These are phyloP conservation scores for Deroptyus accipitrinus DNA, from an alignment of 2,113 vertebrate species.

Conservation along the genomic window DNA sequence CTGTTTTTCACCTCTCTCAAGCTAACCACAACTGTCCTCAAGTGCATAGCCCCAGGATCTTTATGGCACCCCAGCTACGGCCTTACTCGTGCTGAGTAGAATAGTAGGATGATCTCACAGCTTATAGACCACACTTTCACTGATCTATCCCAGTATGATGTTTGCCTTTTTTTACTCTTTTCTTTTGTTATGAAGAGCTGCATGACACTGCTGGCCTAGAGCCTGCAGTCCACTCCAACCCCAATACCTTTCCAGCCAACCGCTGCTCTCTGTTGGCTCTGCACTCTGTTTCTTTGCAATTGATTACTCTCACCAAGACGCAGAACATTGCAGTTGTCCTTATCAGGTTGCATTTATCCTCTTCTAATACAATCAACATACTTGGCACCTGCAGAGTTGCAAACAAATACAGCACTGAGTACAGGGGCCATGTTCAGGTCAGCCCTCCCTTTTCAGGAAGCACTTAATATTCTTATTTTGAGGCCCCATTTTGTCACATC, in stretches of 20 bases:
- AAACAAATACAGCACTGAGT: not conserved
- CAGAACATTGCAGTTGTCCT: not conserved
- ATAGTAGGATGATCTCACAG: constrained; percentile 9
- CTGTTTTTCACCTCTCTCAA: not conserved
- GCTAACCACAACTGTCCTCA: not conserved
- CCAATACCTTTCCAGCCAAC: not conserved
- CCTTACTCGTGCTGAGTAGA: not conserved
- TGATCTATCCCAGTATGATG: not conserved
- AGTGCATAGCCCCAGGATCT: not conserved
- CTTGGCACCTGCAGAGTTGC: not conserved
- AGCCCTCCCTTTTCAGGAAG: not conserved
- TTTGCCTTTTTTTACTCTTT: not conserved
- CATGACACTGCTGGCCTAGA: not conserved
- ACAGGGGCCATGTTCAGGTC: not conserved
- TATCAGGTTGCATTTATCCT: not conserved
- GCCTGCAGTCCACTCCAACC: not conserved
- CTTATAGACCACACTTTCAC: not conserved
- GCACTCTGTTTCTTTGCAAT: not conserved
- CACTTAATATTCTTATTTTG: not conserved
- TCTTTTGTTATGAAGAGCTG: not conserved
- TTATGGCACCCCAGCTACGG: not conserved
- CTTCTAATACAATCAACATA: not conserved
- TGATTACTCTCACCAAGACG: not conserved
- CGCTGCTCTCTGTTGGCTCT: not conserved
- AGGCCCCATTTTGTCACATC: not conserved